phyloP scores from a whole-genome alignment of 2,888 invertebrate species.

The Perizoma affinitatum region DNA sequence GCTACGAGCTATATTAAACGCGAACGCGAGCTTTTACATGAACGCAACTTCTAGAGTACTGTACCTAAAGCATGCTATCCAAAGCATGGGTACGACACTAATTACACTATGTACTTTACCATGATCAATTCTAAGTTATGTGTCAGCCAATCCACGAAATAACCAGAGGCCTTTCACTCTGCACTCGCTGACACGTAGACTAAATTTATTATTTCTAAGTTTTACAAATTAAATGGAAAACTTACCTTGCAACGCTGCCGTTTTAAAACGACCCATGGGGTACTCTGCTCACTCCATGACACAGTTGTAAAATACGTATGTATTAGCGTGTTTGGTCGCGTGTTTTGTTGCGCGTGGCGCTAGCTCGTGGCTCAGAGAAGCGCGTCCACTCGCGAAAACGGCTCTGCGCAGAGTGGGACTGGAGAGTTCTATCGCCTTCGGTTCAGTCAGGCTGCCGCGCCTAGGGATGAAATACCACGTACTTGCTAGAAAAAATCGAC shows the following conservation, averaged over 20 bases:
- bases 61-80: no score
- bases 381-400: constrained; percentile 65
- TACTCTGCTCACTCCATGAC: constrained; percentile 56
- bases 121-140: constrained; percentile 46
- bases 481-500: neutral
- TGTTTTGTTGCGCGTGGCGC: constrained; percentile 50
- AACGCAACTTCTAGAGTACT: no score
- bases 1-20: no score
- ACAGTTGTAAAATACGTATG: constrained; percentile 60
- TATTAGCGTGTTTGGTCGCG: constrained; percentile 52
- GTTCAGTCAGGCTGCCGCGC: constrained; percentile 30
- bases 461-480: constrained; percentile 25
- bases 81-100: constrained; percentile 5
- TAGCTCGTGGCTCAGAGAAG: constrained; percentile 21
- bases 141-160: constrained; percentile 65
- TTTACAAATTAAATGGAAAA: constrained; percentile 50
- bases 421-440: neutral
- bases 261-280: constrained; percentile 45
- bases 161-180: constrained; percentile 81
- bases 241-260: constrained; percentile 64
- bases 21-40: no score
- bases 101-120: constrained; percentile 24
- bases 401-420: constrained; percentile 58
- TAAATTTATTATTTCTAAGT: constrained; percentile 61
- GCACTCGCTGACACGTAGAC: constrained; percentile 79